Evolutionary conservation across 2,797 vertebrate genomes (phyloP).

Genomic region (Poeciliopsis paucimaculata): DNA sequence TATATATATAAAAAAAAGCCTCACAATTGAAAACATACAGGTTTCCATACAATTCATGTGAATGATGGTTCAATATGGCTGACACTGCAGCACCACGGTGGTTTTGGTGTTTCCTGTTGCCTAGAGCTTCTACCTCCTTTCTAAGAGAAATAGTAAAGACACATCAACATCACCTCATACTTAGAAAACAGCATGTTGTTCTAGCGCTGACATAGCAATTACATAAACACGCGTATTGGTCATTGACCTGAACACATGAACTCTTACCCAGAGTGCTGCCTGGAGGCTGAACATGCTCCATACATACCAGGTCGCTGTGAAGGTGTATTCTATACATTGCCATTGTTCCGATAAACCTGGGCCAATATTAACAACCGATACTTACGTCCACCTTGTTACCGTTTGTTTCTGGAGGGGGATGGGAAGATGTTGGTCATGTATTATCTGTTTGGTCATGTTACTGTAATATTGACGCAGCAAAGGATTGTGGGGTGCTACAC

Average conservation of each 20-base stretch:
- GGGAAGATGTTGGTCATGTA: no score
- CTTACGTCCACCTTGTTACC: no score
- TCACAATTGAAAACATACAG: neutral
- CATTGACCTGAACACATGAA: neutral
- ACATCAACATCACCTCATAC: neutral
- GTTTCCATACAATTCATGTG: conserved; percentile 24
- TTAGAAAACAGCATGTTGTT: neutral
- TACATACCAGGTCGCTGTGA: neutral
- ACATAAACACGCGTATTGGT: neutral
- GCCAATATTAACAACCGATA: no score
- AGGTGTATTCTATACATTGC: neutral
- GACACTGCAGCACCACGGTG: conserved; percentile 36
- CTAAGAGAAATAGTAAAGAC: neutral
- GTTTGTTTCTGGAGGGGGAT: no score
- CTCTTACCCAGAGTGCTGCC: neutral
- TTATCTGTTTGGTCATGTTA: no score
- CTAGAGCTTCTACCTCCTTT: neutral
- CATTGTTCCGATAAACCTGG: no score
- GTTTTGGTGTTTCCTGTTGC: neutral
- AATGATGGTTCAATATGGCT: conserved; percentile 48
- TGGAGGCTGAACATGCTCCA: neutral
- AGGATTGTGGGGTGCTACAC: no score
- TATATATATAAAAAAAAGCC: conserved; percentile 10
- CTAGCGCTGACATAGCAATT: neutral
- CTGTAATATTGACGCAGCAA: no score